Percentiles rank a stretch among this genome's conserved stretches.
Conservation (phyloP, 2,888 invertebrate species). For the Achlya flavicornis region DNA sequence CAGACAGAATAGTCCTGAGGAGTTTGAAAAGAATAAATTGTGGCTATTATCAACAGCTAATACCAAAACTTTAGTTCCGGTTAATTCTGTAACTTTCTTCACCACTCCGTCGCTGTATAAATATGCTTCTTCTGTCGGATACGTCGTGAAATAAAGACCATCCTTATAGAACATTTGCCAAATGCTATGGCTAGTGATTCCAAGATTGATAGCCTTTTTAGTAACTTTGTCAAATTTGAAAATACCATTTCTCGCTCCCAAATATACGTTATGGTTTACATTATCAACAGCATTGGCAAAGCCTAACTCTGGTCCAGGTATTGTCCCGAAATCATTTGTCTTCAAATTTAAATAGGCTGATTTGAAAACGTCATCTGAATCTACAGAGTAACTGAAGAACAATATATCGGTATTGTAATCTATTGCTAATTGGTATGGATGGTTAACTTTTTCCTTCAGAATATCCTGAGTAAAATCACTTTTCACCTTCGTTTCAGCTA, state of each 20-base stretch:
- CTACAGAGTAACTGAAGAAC: constrained; percentile 59
- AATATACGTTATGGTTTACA: constrained; percentile 49
- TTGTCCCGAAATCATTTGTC: constrained; percentile 45
- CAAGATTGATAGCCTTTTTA: constrained; percentile 43
- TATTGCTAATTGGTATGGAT: constrained; percentile 64
- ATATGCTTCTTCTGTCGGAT: constrained; percentile 46
- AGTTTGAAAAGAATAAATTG: constrained; percentile 45
- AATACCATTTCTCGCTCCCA: constrained; percentile 63
- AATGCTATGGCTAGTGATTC: constrained; percentile 47
- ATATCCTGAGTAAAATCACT: not conserved
- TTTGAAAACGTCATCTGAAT: constrained; percentile 37
- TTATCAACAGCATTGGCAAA: constrained; percentile 62
- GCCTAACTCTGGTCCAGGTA: constrained; percentile 53
- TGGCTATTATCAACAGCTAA: constrained; percentile 42
- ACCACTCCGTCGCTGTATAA: constrained; percentile 35
- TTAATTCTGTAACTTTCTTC: constrained; percentile 34
- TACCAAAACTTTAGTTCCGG: constrained; percentile 36
- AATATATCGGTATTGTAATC: constrained; percentile 63
- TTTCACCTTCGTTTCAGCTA: not conserved
- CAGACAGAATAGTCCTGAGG: constrained; percentile 45
- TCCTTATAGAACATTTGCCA: constrained; percentile 71
- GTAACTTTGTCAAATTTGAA: constrained; percentile 54
- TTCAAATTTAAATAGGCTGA: constrained; percentile 58
- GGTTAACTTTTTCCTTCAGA: constrained; percentile 41
- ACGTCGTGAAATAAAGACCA: constrained; percentile 62